Evolutionary conservation across 1,140 invertebrate species (phyloP), one percentile per base, ranked within the genome.

Genomic region (Listronotus bonariensis): DNA sequence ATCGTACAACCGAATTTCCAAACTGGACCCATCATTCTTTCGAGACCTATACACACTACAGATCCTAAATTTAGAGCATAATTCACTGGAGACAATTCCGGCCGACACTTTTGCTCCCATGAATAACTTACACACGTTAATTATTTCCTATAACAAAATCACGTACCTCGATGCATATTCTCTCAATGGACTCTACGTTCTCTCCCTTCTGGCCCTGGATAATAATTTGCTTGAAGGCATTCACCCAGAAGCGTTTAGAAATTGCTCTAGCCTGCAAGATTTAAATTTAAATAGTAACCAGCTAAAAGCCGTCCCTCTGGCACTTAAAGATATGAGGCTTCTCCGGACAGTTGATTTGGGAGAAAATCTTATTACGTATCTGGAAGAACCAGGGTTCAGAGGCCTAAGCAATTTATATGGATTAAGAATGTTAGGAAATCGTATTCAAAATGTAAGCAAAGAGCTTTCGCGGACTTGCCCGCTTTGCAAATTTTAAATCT

Each of bases 401-500:
- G 92, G 92, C 4, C 85, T 96, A 80, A 86, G 86, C 53, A 86
- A 88, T 72, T 80, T 89, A 0, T 93, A 92, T 75, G 92, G 92
- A 0, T 79, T 97, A 34, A 82, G 92, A 11, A 80, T 97, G 58
- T 92, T 94, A 54, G 92, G 92, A 64, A 97, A 97, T 81, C 89
- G 89, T 72, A 82, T 97, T 63, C 89, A 91, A 76, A 94, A 93
- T 74, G 86, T 97, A 46, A 91, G 88, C 31, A 90, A 90, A 85
- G 88, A 31, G 86, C 89, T 11, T 94, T 96, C 75, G 81, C 86
- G n/a, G 86, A 91, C 68, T 78, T 95, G 62, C 91, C 92, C 12
- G 87, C 87, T 4, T 80, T 97, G 41, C 91, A 93, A 78, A 92
- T 95, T 69, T 82, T 97, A 46, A 96, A 96, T 82, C 82, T 96